Conservation (phyloP, 2,113 vertebrate species). For the Lepidothrix coronata region DNA sequence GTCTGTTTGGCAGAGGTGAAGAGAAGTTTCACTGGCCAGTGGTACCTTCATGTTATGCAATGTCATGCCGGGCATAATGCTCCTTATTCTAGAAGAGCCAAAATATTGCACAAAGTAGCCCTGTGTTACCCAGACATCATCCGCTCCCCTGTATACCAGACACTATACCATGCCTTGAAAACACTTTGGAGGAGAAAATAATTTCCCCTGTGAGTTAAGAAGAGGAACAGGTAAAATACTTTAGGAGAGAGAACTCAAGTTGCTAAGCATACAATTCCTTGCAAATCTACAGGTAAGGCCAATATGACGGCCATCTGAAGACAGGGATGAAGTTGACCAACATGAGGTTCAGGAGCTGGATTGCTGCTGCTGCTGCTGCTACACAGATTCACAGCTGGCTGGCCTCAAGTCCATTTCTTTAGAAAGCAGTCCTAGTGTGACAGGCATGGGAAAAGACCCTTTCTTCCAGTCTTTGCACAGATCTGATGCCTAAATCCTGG, state of each 20-base stretch:
- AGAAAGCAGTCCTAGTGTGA: background rate
- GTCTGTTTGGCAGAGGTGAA: background rate
- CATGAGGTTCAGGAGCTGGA: background rate
- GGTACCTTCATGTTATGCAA: slow-evolving; percentile 5
- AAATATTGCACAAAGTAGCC: slow-evolving; percentile 46
- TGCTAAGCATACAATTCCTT: background rate
- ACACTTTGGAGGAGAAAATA: slow-evolving; percentile 15
- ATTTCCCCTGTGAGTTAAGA: slow-evolving; percentile 21
- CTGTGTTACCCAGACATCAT: slow-evolving; percentile 20
- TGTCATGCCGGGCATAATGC: background rate
- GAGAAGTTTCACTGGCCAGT: background rate
- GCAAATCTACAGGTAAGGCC: background rate
- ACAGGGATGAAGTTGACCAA: background rate
- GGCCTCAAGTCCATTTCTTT: background rate
- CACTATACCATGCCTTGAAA: slow-evolving; percentile 3
- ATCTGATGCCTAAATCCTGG: background rate
- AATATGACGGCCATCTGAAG: background rate
- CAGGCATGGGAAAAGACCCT: background rate
- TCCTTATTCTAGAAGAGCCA: slow-evolving; percentile 43
- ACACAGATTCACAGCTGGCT: background rate
- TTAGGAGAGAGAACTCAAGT: background rate
- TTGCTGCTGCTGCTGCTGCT: background rate
- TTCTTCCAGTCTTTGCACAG: background rate
- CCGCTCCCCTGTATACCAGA: background rate
- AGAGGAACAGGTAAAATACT: background rate